Evolutionary conservation across 2,797 vertebrate species (phyloP).

Genomic region (Capromys pilorides): DNA sequence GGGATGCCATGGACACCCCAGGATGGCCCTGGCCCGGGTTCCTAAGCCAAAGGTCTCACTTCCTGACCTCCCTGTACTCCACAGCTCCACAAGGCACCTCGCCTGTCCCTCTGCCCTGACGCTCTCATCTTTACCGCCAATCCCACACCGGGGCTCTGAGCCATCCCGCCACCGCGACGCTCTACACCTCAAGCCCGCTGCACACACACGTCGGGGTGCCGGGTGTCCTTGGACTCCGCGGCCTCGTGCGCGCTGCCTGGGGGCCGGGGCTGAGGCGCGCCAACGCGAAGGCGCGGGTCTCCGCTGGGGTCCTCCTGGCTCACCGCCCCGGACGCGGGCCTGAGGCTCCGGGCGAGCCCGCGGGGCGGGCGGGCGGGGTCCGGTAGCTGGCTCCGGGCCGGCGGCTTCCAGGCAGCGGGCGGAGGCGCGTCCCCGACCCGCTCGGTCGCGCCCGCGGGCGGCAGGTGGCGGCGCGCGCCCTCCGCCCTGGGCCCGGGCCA

Average conservation of each 20-base stretch:
- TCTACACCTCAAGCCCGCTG: not conserved
- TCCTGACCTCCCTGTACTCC: not conserved
- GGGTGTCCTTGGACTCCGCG: not conserved
- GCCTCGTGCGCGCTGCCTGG: not conserved
- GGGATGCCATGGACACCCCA: too few relatives aligned
- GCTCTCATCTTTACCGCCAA: constrained; percentile 78
- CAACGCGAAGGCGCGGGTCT: not conserved
- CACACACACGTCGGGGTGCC: not conserved
- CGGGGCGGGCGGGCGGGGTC: constrained; percentile 73
- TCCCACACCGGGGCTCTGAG: constrained; percentile 80
- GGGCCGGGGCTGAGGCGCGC: not conserved
- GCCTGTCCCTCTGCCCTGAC: constrained; percentile 82
- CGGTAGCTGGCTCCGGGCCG: constrained; percentile 72
- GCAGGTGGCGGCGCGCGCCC: constrained; percentile 78
- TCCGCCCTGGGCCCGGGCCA: constrained; percentile 61
- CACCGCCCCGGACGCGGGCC: not conserved
- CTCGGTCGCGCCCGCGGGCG: not conserved
- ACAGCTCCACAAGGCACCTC: not conserved
- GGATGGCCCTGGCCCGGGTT: not conserved
- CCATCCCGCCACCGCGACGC: constrained; percentile 54
- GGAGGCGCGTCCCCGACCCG: constrained; percentile 64
- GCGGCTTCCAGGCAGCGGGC: constrained; percentile 80
- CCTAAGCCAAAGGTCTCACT: not conserved
- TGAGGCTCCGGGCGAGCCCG: constrained; percentile 86
- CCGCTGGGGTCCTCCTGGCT: not conserved